Evolutionary conservation across 2,797 vertebrate genomes (phyloP).

Genomic region (Anabacerthia variegaticeps): DNA sequence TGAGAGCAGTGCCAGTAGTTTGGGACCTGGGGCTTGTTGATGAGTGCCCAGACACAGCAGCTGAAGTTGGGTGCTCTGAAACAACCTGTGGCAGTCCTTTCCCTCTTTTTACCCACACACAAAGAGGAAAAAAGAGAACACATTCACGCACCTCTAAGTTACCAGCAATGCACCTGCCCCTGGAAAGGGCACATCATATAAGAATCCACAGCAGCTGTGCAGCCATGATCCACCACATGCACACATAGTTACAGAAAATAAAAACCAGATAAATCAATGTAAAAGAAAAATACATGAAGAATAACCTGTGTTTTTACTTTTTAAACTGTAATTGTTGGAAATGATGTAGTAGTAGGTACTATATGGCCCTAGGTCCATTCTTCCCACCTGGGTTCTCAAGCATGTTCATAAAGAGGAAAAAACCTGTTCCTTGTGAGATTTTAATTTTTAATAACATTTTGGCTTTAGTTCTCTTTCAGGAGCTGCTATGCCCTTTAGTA

Average conservation of each 20-base stretch:
- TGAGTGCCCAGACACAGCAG: not conserved
- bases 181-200: not conserved
- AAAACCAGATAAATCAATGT: not conserved
- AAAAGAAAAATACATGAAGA: not conserved
- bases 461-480: conserved; percentile 33
- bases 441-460: conserved; percentile 58
- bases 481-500: conserved; percentile 50
- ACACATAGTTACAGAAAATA: not conserved
- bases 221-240: not conserved
- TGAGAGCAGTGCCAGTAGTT: not conserved
- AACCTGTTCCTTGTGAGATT: conserved; percentile 5
- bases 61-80: not conserved
- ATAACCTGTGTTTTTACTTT: not conserved
- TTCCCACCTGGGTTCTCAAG: not conserved
- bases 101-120: not conserved
- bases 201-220: accelerated
- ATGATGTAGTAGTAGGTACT: not conserved
- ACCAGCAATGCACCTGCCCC: accelerated
- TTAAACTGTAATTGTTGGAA: not conserved
- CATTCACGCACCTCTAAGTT: not conserved
- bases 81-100: not conserved
- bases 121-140: not conserved
- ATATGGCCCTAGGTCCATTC: not conserved
- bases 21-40: not conserved
- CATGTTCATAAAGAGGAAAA: not conserved